Evolutionary conservation across 2,113 vertebrate species (phyloP), one percentile per base, ranked within the genome.

Genomic region (Synchiropus splendidus): DNA sequence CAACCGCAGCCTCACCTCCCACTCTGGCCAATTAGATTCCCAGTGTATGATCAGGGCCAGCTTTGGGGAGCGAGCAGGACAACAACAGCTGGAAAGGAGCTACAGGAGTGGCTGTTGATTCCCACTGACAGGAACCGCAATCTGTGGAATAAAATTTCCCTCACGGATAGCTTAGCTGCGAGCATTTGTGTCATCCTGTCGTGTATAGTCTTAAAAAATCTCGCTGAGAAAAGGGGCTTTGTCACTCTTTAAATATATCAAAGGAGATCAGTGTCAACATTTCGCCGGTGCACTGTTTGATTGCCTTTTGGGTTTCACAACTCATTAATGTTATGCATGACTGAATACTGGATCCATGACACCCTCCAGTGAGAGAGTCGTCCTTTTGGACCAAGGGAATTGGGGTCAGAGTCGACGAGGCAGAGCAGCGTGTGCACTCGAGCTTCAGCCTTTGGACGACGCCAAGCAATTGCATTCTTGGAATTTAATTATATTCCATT

Each of bases 401-500:
- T 61, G 62, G 63, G 72, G 67, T 80, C 71, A 75, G 64, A 74
- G 63, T 46, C 67, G 74, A 67, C 46, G 47, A 45, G 18, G 53
- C 59, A 48, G 51, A 63, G 38, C 30, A 11, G 15, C 48, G 42
- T 67, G 62, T 51, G 50, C 49, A 68, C 54, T 53, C 48, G 13
- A 55, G 42, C 57, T 46, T 58, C 30, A 0, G 44, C 64, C 30
- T 27, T 27, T 27, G 35, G 63, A 39, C 31, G 18, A 57, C 51
- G 60, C 44, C n/a, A 46, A 53, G 30, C 63, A 69, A 69, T 74
- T 56, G 36, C 63, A 58, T 69, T 68, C 62, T 74, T 79, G 74
- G 51, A 67, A 58, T 79, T 77, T 74, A 77, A 83, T 81, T 79
- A 73, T 73, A 64, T 71, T 59, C 44, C 64, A 81, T 81, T 79